Conservation (phyloP, 2,888 invertebrate genomes). For the Cerastis leucographa region DNA sequence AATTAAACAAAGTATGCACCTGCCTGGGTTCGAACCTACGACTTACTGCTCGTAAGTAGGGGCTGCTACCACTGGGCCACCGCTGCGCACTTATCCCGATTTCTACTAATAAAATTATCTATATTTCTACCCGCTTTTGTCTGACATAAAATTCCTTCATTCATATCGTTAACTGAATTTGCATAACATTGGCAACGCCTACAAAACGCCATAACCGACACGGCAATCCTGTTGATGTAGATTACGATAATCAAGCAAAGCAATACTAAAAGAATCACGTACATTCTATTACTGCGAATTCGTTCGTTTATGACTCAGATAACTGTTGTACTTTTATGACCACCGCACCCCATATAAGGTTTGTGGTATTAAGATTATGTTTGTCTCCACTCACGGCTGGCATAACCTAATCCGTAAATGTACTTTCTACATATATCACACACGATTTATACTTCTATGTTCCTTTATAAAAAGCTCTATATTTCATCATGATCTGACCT, state of each 20-base stretch:
- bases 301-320: slow-evolving; percentile 64
- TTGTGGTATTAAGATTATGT: slow-evolving; percentile 45
- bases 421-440: slow-evolving; percentile 33
- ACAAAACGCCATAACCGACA: slow-evolving; percentile 1
- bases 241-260: slow-evolving; percentile 46
- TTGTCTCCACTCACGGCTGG: slow-evolving; percentile 47
- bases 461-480: slow-evolving; percentile 15
- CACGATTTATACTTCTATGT: slow-evolving; percentile 13
- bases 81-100: background rate
- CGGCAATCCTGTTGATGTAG: slow-evolving; percentile 1
- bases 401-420: slow-evolving; percentile 43
- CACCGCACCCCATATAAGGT: slow-evolving; percentile 61
- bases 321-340: slow-evolving; percentile 64
- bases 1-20: too few relatives aligned
- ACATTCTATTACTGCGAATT: slow-evolving; percentile 64
- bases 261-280: slow-evolving; percentile 70
- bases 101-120: background rate
- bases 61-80: too few relatives aligned
- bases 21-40: too few relatives aligned
- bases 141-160: background rate
- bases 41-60: too few relatives aligned
- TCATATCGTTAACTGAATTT: background rate
- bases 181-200: background rate
- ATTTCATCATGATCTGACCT: slow-evolving; percentile 45
- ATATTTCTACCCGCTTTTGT: background rate